phyloP scores from a whole-genome alignment of 1,140 invertebrate species.

The Dendrolimus punctatus region DNA sequence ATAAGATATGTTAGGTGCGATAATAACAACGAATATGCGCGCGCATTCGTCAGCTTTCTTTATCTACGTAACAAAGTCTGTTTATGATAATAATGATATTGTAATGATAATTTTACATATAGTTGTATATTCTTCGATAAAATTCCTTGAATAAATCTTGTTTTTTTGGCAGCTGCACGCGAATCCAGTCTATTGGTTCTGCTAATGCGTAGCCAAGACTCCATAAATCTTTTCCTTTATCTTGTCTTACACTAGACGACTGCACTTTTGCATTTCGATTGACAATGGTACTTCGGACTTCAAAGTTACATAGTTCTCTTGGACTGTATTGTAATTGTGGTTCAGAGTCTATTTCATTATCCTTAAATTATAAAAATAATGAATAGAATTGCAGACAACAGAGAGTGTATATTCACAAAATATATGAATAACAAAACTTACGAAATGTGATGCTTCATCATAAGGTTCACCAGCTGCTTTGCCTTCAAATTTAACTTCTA shows the following conservation, averaged over 20 bases:
- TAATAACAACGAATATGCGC: too few species aligned
- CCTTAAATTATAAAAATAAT: slow-evolving; percentile 9
- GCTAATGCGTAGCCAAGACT: slow-evolving; percentile 41
- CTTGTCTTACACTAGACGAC: slow-evolving; percentile 15
- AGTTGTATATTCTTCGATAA: slow-evolving; percentile 71
- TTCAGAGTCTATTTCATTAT: slow-evolving; percentile 26
- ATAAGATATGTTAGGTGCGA: too few species aligned
- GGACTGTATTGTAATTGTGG: slow-evolving; percentile 24
- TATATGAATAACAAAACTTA: slow-evolving; percentile 9
- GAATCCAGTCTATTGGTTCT: slow-evolving; percentile 72
- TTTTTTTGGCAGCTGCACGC: slow-evolving; percentile 73
- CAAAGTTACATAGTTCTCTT: slow-evolving; percentile 20
- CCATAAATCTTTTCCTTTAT: slow-evolving; percentile 32
- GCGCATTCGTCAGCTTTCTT: too few species aligned
- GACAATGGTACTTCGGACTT: slow-evolving; percentile 13
- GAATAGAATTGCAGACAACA: not conserved
- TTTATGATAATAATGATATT: slow-evolving; percentile 7
- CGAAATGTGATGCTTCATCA: slow-evolving; percentile 20
- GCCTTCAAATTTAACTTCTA: slow-evolving; percentile 74
- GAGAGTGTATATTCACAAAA: slow-evolving; percentile 4
- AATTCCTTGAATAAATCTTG: slow-evolving; percentile 74
- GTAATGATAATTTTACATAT: slow-evolving; percentile 56
- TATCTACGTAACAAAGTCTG: not conserved
- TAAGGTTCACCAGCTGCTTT: slow-evolving; percentile 38
- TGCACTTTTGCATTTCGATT: slow-evolving; percentile 21